Conservation (phyloP, 2,113 vertebrate genomes). For the Edolisoma coerulescens region DNA sequence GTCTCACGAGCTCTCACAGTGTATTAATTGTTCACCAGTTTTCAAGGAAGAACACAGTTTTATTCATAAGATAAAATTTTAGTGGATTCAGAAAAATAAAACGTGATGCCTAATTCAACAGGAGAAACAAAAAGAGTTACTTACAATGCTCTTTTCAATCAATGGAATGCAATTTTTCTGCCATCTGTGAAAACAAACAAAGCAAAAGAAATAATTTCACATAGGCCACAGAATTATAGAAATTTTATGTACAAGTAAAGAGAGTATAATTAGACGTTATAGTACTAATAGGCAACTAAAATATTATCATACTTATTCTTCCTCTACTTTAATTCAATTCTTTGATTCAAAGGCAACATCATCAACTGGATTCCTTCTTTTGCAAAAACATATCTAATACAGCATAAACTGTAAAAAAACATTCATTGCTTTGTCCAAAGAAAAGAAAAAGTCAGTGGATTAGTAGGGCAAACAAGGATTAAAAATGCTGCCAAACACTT, state of each 20-base stretch:
- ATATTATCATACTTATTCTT: background rate
- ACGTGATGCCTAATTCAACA: background rate
- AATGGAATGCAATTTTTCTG: background rate
- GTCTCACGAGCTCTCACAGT: background rate
- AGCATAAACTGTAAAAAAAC: background rate
- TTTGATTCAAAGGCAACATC: background rate
- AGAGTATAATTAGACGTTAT: background rate
- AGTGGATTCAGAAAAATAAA: background rate
- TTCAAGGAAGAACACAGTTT: background rate
- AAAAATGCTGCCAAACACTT: background rate
- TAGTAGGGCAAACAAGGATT: background rate
- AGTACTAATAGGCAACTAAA: background rate
- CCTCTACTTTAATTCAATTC: background rate
- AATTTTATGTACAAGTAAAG: background rate
- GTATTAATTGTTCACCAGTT: background rate
- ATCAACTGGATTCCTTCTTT: background rate
- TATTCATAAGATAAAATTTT: background rate
- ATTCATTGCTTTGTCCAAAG: background rate
- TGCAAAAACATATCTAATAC: background rate
- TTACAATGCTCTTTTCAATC: conserved; percentile 32
- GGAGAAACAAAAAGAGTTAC: background rate
- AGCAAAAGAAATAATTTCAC: background rate
- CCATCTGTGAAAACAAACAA: conserved; percentile 32
- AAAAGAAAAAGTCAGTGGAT: background rate
- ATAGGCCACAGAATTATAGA: background rate